phyloP scores from a whole-genome alignment of 2,888 invertebrate genomes.

The Hydroisotoma schaefferi region DNA sequence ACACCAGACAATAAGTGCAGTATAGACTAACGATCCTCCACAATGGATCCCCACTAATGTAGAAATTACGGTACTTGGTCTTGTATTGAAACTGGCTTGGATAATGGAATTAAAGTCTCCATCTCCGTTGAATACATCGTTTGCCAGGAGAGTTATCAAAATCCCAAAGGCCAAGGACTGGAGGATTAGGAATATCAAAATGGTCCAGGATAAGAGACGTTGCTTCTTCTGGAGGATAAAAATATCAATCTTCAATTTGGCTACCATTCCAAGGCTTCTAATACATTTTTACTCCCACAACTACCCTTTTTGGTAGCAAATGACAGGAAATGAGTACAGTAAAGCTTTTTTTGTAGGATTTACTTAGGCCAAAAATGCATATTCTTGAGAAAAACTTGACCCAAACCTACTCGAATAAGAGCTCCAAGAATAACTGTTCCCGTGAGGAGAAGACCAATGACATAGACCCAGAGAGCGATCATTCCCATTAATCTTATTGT shows the following conservation, averaged over 20 bases:
- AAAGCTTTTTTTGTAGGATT: not conserved
- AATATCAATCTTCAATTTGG: not conserved
- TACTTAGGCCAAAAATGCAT: not conserved
- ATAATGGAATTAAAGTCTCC: conserved; percentile 15
- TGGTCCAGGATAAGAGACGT: conserved; percentile 24
- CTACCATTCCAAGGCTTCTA: not conserved
- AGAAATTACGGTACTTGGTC: conserved; percentile 9
- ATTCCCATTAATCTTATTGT: conserved; percentile 16
- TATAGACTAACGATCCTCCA: conserved; percentile 24
- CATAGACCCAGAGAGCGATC: conserved; percentile 23
- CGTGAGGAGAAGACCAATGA: conserved; percentile 16
- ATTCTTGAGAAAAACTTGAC: not conserved
- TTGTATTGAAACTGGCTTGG: not conserved
- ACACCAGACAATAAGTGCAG: conserved; percentile 19
- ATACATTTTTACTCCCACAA: not conserved
- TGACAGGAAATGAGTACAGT: not conserved
- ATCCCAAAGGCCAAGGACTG: conserved; percentile 27
- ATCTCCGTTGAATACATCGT: conserved; percentile 18
- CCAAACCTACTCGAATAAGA: conserved; percentile 19
- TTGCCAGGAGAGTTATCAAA: conserved; percentile 23
- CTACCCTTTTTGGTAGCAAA: not conserved
- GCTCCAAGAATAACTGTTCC: conserved; percentile 17
- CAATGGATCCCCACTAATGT: conserved; percentile 23
- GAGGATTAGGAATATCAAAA: conserved; percentile 19
- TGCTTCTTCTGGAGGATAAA: conserved; percentile 19